Conservation (phyloP, 1,140 invertebrate genomes). For the Dufourea novaeangliae region DNA sequence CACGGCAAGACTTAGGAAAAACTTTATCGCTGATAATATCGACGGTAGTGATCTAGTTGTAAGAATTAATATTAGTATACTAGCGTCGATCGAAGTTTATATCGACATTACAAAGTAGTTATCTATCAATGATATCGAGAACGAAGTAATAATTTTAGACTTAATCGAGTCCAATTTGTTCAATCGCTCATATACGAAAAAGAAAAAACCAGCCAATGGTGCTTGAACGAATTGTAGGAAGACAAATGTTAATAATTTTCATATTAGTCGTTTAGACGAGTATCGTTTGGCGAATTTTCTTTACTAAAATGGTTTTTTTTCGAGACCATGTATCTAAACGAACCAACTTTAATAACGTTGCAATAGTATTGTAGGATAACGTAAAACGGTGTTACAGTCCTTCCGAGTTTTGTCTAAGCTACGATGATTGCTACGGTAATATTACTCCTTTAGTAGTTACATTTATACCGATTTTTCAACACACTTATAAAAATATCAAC, state of each 20-base stretch:
- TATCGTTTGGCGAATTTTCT: slow-evolving; percentile 51
- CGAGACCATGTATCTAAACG: slow-evolving; percentile 42
- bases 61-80: slow-evolving; percentile 66
- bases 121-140: slow-evolving; percentile 53
- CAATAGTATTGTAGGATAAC: slow-evolving; percentile 63
- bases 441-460: slow-evolving; percentile 72
- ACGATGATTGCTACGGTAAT: slow-evolving; percentile 71
- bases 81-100: slow-evolving; percentile 60
- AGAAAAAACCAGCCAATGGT: slow-evolving; percentile 58
- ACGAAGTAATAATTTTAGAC: slow-evolving; percentile 60
- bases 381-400: slow-evolving; percentile 70
- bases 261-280: slow-evolving; percentile 53
- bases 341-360: slow-evolving; percentile 61
- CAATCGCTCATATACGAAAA: slow-evolving; percentile 47
- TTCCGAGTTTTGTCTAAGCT: slow-evolving; percentile 74
- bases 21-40: slow-evolving; percentile 63
- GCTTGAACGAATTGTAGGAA: slow-evolving; percentile 62
- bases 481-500: slow-evolving; percentile 71
- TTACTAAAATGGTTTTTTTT: slow-evolving; percentile 41
- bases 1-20: slow-evolving; percentile 51
- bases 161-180: slow-evolving; percentile 62
- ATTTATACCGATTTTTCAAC: slow-evolving; percentile 77
- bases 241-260: slow-evolving; percentile 49
- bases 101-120: slow-evolving; percentile 60
- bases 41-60: slow-evolving; percentile 63